Evolutionary conservation across 30 jellyfish, hydroid and myxozoan species (phyloP), one percentile per base, ranked within the genome.

Genomic region (Haliclystus octoradiatus): DNA sequence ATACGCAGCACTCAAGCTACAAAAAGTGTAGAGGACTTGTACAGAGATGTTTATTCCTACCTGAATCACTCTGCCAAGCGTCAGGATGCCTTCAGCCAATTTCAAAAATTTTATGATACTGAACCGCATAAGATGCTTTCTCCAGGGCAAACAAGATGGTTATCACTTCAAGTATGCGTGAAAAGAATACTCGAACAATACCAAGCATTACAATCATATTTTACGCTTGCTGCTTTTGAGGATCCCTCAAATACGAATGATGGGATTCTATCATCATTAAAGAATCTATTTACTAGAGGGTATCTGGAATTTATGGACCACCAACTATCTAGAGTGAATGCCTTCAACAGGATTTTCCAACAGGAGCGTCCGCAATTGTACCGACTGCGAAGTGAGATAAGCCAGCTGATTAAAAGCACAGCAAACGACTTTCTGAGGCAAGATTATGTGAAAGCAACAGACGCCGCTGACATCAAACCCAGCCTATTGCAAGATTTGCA

Each of bases 101-200:
- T 77, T 52, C 70, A 62, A 46, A 51, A 33, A 23, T 75, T 66
- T 65, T 32, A 49, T 52, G 70, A 77, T 33, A 64, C 60, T 50
- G 62, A 77, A 49, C 82, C 81, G 22, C 65, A 27, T 12, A 77
- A 77, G 80, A 22, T 77, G 76, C 76, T 77, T 25, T 66, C 82
- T 23, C 75, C 75, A 4, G 91, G 74, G 0, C 76, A 77, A 34
- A 77, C 76, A 66, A 66, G 82, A 68, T 77, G 82, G 78, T 75
- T 73, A 15, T 73, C 77, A 25, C 31, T 62, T 57, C 70, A 66
- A 61, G 63, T 66, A 15, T 77, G 91, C 49, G 76, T 77, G 70
- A 52, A 77, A 29, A 28, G 82, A 25, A 57, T 77, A 40, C 32
- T 77, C 26, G 69, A 77, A 28, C 82, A 67, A 53, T 66, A 33